Evolutionary conservation across 1,140 invertebrate genomes (phyloP).

Genomic region (Babylonia areolata): DNA sequence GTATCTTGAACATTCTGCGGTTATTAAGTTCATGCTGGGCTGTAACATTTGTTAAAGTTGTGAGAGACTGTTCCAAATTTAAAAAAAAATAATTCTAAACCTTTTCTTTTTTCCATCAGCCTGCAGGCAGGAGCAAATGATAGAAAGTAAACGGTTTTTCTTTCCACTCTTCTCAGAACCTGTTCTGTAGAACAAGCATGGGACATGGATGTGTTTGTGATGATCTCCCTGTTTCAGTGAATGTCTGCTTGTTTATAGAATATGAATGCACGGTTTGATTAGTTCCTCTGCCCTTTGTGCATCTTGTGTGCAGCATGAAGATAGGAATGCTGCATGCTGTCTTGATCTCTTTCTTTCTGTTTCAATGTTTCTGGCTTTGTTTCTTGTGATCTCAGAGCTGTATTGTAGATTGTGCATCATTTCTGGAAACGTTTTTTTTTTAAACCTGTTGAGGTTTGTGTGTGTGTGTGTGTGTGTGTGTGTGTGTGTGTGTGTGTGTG

Average conservation of each 20-base stretch:
- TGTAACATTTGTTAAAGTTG: too few species aligned
- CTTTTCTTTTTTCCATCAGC: slow-evolving; percentile 3
- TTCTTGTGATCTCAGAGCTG: too few species aligned
- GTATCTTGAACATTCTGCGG: too few species aligned
- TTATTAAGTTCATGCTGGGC: too few species aligned
- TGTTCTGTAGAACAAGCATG: not conserved
- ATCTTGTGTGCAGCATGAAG: not conserved
- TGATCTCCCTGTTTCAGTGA: not conserved
- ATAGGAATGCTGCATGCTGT: not conserved
- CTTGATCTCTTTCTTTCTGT: not conserved
- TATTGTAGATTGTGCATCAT: too few species aligned
- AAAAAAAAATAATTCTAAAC: too few species aligned
- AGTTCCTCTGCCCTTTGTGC: not conserved
- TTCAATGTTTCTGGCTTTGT: too few species aligned
- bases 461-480: not conserved
- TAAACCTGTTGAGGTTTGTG: not conserved
- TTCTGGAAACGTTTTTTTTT: too few species aligned
- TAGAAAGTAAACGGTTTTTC: not conserved
- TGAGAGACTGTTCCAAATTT: too few species aligned
- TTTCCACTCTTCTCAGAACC: not conserved
- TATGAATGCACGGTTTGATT: not conserved
- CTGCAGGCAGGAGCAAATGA: not conserved
- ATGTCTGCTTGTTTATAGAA: not conserved
- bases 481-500: slow-evolving; percentile 16
- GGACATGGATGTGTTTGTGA: not conserved